These are phyloP conservation scores for Conus ventricosus DNA, from an alignment of 1,140 invertebrate genomes.

Conservation along the genomic window DNA sequence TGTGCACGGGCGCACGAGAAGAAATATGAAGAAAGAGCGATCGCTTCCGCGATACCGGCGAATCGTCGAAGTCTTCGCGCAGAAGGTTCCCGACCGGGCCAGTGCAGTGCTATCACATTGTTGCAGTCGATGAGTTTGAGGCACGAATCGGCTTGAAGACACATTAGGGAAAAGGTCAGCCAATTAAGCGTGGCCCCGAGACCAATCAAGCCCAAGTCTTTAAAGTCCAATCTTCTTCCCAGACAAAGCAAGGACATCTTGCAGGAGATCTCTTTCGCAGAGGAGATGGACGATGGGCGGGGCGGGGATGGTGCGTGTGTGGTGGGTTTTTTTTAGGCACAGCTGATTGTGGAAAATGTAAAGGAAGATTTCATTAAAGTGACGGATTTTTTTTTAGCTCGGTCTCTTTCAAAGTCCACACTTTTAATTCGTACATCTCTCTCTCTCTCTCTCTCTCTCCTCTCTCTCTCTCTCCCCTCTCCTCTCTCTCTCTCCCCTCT, in stretches of 20 bases:
- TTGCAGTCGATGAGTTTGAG: not conserved
- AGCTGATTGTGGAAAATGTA: not conserved
- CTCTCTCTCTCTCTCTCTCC: too few species aligned
- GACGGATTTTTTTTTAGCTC: not conserved
- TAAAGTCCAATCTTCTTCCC: not conserved
- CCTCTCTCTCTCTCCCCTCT: too few species aligned
- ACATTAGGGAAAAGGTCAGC: not conserved
- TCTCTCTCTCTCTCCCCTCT: too few species aligned
- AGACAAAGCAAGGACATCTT: not conserved
- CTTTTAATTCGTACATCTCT: too few species aligned
- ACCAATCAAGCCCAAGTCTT: not conserved
- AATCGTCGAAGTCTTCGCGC: too few species aligned
- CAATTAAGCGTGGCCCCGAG: not conserved
- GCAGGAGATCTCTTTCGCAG: too few species aligned
- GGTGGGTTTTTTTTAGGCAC: too few species aligned
- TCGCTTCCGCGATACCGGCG: too few species aligned
- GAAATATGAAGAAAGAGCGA: too few species aligned
- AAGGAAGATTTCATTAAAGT: not conserved
- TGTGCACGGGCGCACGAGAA: too few species aligned
- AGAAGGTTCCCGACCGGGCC: too few species aligned
- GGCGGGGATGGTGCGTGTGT: not conserved
- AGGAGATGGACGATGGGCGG: not conserved
- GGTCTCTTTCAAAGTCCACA: not conserved
- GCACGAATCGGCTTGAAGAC: not conserved
- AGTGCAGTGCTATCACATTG: not conserved